phyloP scores from a whole-genome alignment of 2,888 invertebrate species.

The Acanthosepion esculentum region DNA sequence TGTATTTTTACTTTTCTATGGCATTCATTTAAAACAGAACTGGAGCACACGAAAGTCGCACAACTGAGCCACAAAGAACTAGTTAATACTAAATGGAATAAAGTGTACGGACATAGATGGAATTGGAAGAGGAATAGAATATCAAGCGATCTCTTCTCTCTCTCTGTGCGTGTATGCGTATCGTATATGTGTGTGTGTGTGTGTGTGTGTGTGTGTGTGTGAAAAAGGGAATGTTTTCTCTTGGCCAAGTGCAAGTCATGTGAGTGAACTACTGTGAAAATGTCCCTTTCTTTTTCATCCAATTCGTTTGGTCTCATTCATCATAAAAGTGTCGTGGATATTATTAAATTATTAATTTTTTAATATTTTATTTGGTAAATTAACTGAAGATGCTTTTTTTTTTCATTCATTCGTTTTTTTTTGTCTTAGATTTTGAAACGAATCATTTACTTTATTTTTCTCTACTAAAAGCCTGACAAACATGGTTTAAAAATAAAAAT shows the following conservation, averaged over 20 bases:
- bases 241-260: not conserved
- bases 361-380: too few relatives aligned
- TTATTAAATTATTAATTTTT: not conserved
- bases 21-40: not conserved
- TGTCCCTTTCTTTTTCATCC: not conserved
- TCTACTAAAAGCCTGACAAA: too few relatives aligned
- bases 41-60: not conserved
- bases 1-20: not conserved
- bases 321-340: conserved; percentile 3
- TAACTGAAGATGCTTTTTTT: too few relatives aligned
- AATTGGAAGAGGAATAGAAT: not conserved
- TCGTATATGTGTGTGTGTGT: not conserved
- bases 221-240: not conserved
- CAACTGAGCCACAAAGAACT: not conserved
- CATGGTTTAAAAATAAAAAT: too few relatives aligned
- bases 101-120: not conserved
- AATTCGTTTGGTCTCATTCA: not conserved
- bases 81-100: not conserved
- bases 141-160: too few relatives aligned
- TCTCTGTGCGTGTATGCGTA: not conserved
- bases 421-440: too few relatives aligned
- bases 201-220: not conserved
- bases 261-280: not conserved
- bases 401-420: too few relatives aligned
- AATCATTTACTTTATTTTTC: too few relatives aligned